phyloP scores from a whole-genome alignment of 2,113 vertebrate genomes.

The Periophthalmodon schlosseri region DNA sequence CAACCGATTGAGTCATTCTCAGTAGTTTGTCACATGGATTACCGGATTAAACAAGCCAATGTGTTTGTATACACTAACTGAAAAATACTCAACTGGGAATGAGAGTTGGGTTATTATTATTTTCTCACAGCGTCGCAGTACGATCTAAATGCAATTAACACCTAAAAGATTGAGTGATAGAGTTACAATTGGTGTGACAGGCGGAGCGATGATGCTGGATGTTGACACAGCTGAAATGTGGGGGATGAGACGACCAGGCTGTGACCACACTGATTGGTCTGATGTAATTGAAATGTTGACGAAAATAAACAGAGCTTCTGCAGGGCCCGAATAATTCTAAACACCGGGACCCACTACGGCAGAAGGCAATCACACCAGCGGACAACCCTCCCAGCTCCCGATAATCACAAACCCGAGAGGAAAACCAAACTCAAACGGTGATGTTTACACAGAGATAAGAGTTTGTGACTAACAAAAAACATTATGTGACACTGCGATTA shows the following conservation, averaged over 20 bases:
- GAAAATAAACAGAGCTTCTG: constrained; percentile 68
- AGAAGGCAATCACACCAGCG: constrained; percentile 54
- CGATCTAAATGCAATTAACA: constrained; percentile 59
- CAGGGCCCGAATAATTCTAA: constrained; percentile 61
- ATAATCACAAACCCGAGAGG: constrained; percentile 34
- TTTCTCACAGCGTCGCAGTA: constrained; percentile 40
- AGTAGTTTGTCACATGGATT: constrained; percentile 38
- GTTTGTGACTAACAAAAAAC: constrained; percentile 31
- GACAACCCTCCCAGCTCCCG: constrained; percentile 53
- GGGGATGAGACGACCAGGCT: constrained; percentile 64
- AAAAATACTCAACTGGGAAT: constrained; percentile 32
- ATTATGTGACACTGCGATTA: constrained; percentile 40
- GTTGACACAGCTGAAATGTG: constrained; percentile 70
- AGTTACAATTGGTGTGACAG: constrained; percentile 66
- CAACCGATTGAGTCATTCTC: background rate
- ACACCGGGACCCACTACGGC: constrained; percentile 38
- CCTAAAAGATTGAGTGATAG: constrained; percentile 64
- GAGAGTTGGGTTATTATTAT: constrained; percentile 44
- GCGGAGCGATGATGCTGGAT: constrained; percentile 55
- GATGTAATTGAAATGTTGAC: constrained; percentile 71
- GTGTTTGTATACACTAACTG: constrained; percentile 17
- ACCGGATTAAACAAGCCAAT: constrained; percentile 42
- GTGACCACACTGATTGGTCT: constrained; percentile 72
- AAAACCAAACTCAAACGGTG: constrained; percentile 47
- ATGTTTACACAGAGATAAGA: constrained; percentile 67